Base-by-base conservation (phyloP, 2,113 vertebrate genomes). In the Entelurus aequoreus region DNA sequence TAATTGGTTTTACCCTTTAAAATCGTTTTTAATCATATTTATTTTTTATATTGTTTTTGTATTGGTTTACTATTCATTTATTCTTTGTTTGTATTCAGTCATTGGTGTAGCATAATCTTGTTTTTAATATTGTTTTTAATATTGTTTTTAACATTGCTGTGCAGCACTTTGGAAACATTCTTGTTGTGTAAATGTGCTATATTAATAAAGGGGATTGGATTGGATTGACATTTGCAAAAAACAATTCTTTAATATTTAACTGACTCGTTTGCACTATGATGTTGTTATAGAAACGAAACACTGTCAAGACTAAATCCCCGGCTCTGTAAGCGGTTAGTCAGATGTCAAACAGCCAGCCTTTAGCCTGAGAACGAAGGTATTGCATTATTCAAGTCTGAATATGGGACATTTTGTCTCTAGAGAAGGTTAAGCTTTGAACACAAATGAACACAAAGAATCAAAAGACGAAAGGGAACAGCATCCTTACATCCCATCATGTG, bases 371-470 rank as follows among this genome's bases (percentile, higher is more conserved):
- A 44, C 1, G 38, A 58, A 66, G 54, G 46, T 46, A 7, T 52
- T 75, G 62, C 59, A 81, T 76, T 79, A 74, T 81, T 78, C 46
- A 85, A 72, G 72, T 63, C 61, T 64, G 59, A 76, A 76, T 55
- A 61, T 40, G 49, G 74, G 51, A 79, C 77, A 82, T 83, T 78
- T 81, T 65, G 62, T 79, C 71, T 75, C 75, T 54, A 57, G 54
- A 66, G 76, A 57, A 68, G 63, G 63, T 70, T 60, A 61, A 35
- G 63, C 70, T 54, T 71, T 65, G 54, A 72, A 68, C 59, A 53
- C 56, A 60, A 72, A 37, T 21, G 3, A 71, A 60, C 48, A 50
- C 51, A 55, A 74, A 38, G 55, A 52, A 80, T 63, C 50, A 44
- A 68, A 48, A 62, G 52, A 56, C 1, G 28, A 52, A 60, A 47